phyloP scores from a whole-genome alignment of 2,888 invertebrate genomes.

The Dynastes maya region DNA sequence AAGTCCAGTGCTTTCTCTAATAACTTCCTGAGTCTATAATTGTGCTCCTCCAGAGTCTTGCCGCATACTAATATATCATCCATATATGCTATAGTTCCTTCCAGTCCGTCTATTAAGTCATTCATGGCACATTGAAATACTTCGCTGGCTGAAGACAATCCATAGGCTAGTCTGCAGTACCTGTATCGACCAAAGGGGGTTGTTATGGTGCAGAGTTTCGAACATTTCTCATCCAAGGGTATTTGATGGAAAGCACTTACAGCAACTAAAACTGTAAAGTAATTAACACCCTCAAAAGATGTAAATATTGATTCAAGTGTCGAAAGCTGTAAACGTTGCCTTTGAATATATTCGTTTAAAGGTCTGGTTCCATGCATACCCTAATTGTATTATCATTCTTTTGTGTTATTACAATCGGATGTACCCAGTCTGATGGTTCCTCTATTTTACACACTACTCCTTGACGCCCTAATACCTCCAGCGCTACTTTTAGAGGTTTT shows the following conservation, averaged over 20 bases:
- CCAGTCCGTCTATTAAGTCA: slow-evolving; percentile 3
- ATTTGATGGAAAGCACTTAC: slow-evolving; percentile 54
- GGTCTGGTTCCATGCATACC: too few relatives aligned
- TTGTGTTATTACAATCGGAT: too few relatives aligned
- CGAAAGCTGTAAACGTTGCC: too few relatives aligned
- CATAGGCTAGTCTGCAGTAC: slow-evolving; percentile 36
- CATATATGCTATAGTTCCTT: neutral
- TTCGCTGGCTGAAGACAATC: slow-evolving; percentile 18
- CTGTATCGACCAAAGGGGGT: slow-evolving; percentile 54
- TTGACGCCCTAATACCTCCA: too few relatives aligned
- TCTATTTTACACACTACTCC: too few relatives aligned
- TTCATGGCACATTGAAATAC: slow-evolving; percentile 18
- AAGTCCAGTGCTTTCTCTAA: neutral
- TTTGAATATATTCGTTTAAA: too few relatives aligned
- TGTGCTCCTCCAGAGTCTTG: neutral
- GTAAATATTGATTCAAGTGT: too few relatives aligned
- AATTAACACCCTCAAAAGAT: neutral
- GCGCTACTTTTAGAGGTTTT: too few relatives aligned
- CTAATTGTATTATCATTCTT: too few relatives aligned
- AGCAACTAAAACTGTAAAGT: slow-evolving; percentile 53
- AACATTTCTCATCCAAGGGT: slow-evolving; percentile 53
- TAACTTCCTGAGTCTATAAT: neutral
- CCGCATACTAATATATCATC: slow-evolving; percentile 15
- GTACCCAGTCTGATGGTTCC: too few relatives aligned
- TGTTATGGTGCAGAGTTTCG: slow-evolving; percentile 53